A percentile compares a stretch with the other conserved stretches of the same genome.
phyloP scores from a whole-genome alignment of 2,113 vertebrate genomes.

The Hypocryptadius cinnamomeus region DNA sequence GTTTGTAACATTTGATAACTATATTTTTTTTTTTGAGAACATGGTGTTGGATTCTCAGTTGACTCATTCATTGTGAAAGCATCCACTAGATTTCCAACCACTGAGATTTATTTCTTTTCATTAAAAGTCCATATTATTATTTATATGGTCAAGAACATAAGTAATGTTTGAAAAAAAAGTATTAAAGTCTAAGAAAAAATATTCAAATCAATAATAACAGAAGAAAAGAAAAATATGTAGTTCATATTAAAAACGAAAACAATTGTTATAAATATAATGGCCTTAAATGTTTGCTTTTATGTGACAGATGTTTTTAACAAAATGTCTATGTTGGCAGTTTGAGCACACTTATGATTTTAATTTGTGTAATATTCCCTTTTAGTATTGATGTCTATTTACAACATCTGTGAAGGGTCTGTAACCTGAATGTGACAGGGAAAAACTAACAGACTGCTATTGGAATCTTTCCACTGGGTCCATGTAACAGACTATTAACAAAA shows the following conservation, averaged over 20 bases:
- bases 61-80: constrained; percentile 4
- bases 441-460: constrained; percentile 66
- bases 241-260: constrained; percentile 64
- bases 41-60: background rate
- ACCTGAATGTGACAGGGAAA: constrained; percentile 71
- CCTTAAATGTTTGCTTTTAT: constrained; percentile 67
- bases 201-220: constrained; percentile 41
- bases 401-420: constrained; percentile 68
- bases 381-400: constrained; percentile 66
- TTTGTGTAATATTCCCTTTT: constrained; percentile 66
- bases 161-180: constrained; percentile 29
- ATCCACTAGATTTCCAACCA: constrained; percentile 6
- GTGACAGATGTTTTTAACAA: constrained; percentile 73
- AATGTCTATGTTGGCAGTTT: constrained; percentile 63
- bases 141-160: constrained; percentile 12
- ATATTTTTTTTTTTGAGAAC: background rate
- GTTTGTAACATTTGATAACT: background rate
- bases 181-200: constrained; percentile 44
- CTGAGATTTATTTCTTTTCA: constrained; percentile 32
- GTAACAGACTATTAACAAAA: constrained; percentile 71
- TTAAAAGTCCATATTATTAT: constrained; percentile 1
- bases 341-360: constrained; percentile 69
- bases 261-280: constrained; percentile 57
- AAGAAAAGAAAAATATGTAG: constrained; percentile 52
- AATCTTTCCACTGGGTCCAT: constrained; percentile 60